Base-by-base conservation (phyloP, 2,888 invertebrate genomes). In the Serripes groenlandicus region DNA sequence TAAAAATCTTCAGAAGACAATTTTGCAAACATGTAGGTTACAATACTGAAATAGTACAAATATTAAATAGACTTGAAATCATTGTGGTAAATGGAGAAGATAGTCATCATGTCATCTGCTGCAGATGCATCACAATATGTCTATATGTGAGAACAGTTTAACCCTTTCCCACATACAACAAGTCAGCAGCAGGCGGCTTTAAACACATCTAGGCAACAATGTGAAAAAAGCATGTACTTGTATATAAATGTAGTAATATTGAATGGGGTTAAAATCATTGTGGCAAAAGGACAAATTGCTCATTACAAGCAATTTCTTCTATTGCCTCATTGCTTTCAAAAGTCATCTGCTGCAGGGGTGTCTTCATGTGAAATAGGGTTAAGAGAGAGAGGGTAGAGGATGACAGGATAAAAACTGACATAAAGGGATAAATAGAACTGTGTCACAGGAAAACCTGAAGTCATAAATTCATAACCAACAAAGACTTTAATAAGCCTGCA, bases 381-480 rank as follows among this genome's bases (percentile, higher is more conserved):
- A 54, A 54, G 23, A 21, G 5, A 54, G 11, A 54, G 5, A 54
- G 5, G 23, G 5, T 42, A 11, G 11, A 42, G 18, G n/a, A 7
- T 11, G 23, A 54, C 23, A 23, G 54, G 54, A n/a, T 54, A 54
- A 54, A 54, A 54, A 4, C 54, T 11, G 23, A 9, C 9, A 18
- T 42, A 42, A 11, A 42, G 9, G 42, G 18, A 42, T 11, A 11
- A 11, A 11, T 42, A 9, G 3, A 58, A 78, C 69, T 77, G 90
- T 90, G 78, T 85, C 26, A 91, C 52, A 35, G 85, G 83, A 21
- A 78, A 77, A 3, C 87, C 18, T 78, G 64, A 72, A 32, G 83
- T 64, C 85, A 89, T 26, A 92, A 68, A 75, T 90, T 88, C 26
- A 92, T 88, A 76, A 89, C 86, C n/a, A 60, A 52, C 15, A 90